Base-by-base conservation (phyloP, 2,888 invertebrate genomes). In the Acanthosepion lycidas region DNA sequence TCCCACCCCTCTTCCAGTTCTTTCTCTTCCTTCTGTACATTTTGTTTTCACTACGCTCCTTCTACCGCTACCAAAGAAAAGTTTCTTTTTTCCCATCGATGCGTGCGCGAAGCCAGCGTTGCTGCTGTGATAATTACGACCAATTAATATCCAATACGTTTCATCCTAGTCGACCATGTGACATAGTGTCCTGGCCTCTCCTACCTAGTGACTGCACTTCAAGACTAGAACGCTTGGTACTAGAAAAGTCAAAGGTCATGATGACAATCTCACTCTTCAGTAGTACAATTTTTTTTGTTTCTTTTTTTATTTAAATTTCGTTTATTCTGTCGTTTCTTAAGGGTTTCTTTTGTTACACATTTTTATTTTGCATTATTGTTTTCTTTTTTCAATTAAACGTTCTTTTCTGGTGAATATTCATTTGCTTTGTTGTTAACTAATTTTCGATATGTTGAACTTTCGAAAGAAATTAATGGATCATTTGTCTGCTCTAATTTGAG, bases 81-180 rank as follows among this genome's bases (percentile, higher is more conserved):
- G 42, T 42, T 20, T 20, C 59, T 23, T 59, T 59, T 78, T 78
- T 33, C n/a, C 78, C n/a, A 78, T 78, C n/a, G 33, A 33, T 78
- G n/a, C 18, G 78, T 28, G 78, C 78, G n/a, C 78, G 78, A 78
- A 78, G n/a, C n/a, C n/a, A 78, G 33, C n/a, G 33, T 12, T 33
- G 78, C n/a, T n/a, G 33, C n/a, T 78, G n/a, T 33, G 78, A 78
- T 78, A 78, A 78, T 78, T n/a, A 78, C n/a, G n/a, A n/a, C 78
- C 78, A 78, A 78, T 78, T 78, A 78, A 78, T 78, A 78, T n/a
- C 78, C 78, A 78, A 78, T 78, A 78, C 78, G 78, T 78, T 78
- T 78, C 78, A 78, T 78, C 78, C 78, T 78, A 5, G 78, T 78
- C n/a, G n/a, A n/a, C 78, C 78, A 78, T n/a, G 78, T 78, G 78